phyloP scores from a whole-genome alignment of 2,113 vertebrate species.

The Cynocephalus volans region DNA sequence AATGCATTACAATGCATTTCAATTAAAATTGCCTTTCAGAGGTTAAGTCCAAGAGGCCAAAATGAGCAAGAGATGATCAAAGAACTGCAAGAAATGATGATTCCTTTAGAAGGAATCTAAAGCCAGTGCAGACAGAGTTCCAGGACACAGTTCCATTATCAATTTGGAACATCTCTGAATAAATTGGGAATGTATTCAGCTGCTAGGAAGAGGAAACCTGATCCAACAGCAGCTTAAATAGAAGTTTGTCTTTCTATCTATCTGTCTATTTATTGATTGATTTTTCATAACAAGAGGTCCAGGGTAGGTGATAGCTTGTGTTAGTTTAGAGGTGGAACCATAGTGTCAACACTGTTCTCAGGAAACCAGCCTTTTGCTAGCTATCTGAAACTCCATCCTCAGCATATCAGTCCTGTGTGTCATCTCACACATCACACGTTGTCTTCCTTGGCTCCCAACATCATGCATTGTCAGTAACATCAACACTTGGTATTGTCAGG shows the following conservation, averaged over 20 bases:
- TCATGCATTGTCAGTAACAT: not conserved
- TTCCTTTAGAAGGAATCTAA: not conserved
- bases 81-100: not conserved
- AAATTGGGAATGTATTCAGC: not conserved
- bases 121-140: not conserved
- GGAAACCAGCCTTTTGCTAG: not conserved
- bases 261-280: not conserved
- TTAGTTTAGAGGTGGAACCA: not conserved
- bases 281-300: not conserved
- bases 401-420: not conserved
- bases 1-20: too few relatives aligned
- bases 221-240: not conserved
- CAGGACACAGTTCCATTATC: not conserved
- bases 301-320: not conserved
- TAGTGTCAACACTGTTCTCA: not conserved
- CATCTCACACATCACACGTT: not conserved
- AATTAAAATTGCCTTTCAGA: not conserved
- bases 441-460: not conserved
- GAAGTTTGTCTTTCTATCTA: not conserved
- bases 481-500: not conserved
- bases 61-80: not conserved
- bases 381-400: not conserved
- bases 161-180: not conserved
- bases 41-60: not conserved
- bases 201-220: not conserved